Evolutionary conservation across 64 coral and sea anemone genomes (phyloP), one percentile per base, ranked within the genome.

Genomic region (Hydrozoanthus tunicans): DNA sequence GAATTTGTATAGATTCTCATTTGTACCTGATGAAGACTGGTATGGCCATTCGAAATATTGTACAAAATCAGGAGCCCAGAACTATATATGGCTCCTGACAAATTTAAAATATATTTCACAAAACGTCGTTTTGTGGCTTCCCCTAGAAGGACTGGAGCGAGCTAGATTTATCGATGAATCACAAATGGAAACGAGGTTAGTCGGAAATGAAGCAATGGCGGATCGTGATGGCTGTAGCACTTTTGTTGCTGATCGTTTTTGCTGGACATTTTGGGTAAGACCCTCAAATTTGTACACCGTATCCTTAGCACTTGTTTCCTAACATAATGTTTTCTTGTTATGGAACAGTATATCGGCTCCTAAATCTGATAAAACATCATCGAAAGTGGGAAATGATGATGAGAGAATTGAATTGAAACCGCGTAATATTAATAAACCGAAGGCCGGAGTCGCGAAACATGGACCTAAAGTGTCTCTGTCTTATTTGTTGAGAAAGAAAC

Each of bases 181-280:
- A 15, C 3, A 24, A 53, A 4, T 73, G 9, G 12, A 86, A 86
- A 73, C 83, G 83, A 86, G 83, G 83, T 68, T 60, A 86, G 24
- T 86, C 83, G 83, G 83, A 86, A 86, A 86, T 86, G 83, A 86
- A 86, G 83, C 83, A 86, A 86, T 86, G 83, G 83, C 83, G 83
- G 83, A 86, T 86, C 17, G 56, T 13, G 11, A 73, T 86, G 83
- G 66, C 68, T 53, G 54, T 86, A 56, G 67, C 53, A 13, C 5
- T 74, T 26, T 71, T 86, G 11, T 24, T 86, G n/a, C 55, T 86
- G 3, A 9, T 86, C 10, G 9, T 86, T 5, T 86, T 86, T 86
- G 23, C 58, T 9, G 66, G 66, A 74, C 67, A 86, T 23, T 74
- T 86, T 15, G 83, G 83, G 83, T 86, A 86, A 59, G 68, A 86